phyloP scores from a whole-genome alignment of 1,140 invertebrate species.

The Cydia pomonella region DNA sequence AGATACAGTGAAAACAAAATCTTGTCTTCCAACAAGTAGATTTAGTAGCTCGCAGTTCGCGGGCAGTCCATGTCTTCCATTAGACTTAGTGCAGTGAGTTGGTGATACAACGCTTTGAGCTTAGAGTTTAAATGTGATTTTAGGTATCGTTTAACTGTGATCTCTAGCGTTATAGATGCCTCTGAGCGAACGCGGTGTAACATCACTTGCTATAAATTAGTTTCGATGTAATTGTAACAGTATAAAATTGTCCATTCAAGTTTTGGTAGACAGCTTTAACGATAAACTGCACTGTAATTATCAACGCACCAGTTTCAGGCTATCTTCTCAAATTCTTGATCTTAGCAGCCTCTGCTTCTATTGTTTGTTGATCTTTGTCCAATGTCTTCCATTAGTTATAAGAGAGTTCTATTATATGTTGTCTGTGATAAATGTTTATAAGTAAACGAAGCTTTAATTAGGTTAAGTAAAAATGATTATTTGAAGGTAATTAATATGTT shows the following conservation, averaged over 20 bases:
- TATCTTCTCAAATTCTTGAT: constrained; percentile 47
- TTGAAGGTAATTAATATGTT: constrained; percentile 44
- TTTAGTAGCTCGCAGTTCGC: constrained; percentile 56
- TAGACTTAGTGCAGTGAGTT: constrained; percentile 66
- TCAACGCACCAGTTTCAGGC: constrained; percentile 59
- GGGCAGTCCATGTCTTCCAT: constrained; percentile 72
- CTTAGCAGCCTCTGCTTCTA: constrained; percentile 38
- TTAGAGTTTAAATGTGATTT: constrained; percentile 48
- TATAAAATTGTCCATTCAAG: constrained; percentile 64
- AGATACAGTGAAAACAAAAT: constrained; percentile 76
- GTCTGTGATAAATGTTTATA: constrained; percentile 70
- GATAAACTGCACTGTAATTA: constrained; percentile 75
- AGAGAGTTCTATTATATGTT: constrained; percentile 44
- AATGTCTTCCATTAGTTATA: constrained; percentile 75
- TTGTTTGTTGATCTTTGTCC: constrained; percentile 48
- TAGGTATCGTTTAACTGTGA: constrained; percentile 43
- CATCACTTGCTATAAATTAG: constrained; percentile 37
- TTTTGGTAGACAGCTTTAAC: constrained; percentile 80
- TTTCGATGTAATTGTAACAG: constrained; percentile 56
- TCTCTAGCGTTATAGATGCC: constrained; percentile 37
- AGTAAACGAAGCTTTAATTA: constrained; percentile 71
- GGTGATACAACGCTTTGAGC: constrained; percentile 30
- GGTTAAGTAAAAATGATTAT: constrained; percentile 43
- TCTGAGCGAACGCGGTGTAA: constrained; percentile 27
- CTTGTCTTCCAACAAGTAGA: constrained; percentile 76